Conservation (phyloP, 2,113 vertebrate species). For the Hemiscyllium ocellatum region DNA sequence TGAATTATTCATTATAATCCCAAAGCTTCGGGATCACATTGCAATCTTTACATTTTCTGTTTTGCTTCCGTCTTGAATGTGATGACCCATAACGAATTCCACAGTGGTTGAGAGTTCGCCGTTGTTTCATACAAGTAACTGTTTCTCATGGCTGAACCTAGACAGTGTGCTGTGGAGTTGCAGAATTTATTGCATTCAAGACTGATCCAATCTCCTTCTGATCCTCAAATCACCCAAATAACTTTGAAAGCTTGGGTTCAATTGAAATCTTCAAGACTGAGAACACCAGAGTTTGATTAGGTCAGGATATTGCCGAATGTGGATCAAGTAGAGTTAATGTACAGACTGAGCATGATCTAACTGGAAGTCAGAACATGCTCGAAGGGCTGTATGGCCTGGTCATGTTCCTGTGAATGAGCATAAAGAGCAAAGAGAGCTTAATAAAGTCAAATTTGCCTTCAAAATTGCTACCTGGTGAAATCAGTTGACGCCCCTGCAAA, state of each 20-base stretch:
- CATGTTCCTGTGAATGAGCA: neutral
- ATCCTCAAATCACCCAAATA: neutral
- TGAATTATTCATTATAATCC: neutral
- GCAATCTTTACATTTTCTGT: neutral
- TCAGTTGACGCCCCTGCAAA: neutral
- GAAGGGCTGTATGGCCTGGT: neutral
- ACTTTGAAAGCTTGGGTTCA: neutral
- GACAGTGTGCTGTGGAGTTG: neutral
- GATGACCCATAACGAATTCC: neutral
- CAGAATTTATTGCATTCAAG: neutral
- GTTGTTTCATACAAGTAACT: neutral
- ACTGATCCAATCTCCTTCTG: neutral
- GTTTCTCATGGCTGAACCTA: neutral
- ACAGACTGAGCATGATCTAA: neutral
- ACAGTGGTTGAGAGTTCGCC: neutral
- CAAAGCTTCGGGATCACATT: neutral
- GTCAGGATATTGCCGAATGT: neutral
- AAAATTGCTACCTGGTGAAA: neutral
- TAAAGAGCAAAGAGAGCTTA: neutral
- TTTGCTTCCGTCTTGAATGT: neutral
- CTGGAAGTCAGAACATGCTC: neutral
- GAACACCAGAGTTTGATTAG: neutral
- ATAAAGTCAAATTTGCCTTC: neutral
- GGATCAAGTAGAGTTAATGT: neutral
- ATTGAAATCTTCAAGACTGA: neutral